These are phyloP conservation scores for Aromia moschata DNA, from an alignment of 2,888 invertebrate genomes.

Conservation along the genomic window DNA sequence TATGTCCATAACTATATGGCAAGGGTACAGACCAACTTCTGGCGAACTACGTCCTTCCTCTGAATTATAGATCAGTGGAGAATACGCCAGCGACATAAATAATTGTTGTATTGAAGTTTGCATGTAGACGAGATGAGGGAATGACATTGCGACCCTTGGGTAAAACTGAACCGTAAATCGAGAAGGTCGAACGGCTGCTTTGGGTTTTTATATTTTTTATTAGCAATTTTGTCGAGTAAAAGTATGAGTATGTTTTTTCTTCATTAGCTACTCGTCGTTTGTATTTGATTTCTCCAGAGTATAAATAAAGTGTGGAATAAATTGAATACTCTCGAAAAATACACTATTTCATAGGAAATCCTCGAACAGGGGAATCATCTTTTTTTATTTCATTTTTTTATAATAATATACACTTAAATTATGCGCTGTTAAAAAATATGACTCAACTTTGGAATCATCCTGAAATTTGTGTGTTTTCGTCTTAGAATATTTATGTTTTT, in stretches of 20 bases:
- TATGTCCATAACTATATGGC: not conserved
- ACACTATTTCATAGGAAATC: no score
- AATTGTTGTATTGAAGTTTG: slow-evolving; percentile 12
- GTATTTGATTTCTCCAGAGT: not conserved
- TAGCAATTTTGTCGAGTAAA: not conserved
- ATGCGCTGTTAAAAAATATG: no score
- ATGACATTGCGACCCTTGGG: not conserved
- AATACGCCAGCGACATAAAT: slow-evolving; percentile 8
- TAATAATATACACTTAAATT: no score
- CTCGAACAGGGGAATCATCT: no score
- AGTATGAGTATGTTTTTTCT: slow-evolving; percentile 3
- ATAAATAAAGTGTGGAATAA: not conserved
- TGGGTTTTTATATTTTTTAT: slow-evolving; percentile 4
- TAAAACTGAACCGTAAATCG: slow-evolving; percentile 3
- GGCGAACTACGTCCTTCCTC: not conserved
- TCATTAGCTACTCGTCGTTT: not conserved
- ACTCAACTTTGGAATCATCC: no score
- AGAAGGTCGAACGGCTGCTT: not conserved
- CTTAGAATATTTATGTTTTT: no score
- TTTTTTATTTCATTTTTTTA: no score
- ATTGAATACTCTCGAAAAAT: no score
- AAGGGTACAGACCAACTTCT: slow-evolving; percentile 2
- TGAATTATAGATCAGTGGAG: slow-evolving; percentile 1
- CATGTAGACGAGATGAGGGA: slow-evolving; percentile 7
- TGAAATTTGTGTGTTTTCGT: no score